These are phyloP conservation scores for Schizothorax lantsangensis DNA, from an alignment of 2,797 vertebrate species.

Conservation along the genomic window DNA sequence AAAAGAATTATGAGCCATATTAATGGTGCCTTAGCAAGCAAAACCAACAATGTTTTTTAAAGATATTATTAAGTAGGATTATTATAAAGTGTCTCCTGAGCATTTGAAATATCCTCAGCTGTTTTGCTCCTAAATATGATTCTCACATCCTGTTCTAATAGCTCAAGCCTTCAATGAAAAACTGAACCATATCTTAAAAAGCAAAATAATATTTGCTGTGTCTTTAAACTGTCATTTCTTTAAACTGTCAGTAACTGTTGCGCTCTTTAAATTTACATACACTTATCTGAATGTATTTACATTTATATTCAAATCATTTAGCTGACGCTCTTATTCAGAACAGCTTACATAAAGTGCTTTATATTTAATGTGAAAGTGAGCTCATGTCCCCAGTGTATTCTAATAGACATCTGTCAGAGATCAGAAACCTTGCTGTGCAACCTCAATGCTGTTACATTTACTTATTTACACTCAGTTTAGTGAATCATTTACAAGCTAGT, in stretches of 20 bases:
- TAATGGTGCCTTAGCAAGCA: neutral
- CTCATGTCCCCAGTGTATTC: neutral
- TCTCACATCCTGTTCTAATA: neutral
- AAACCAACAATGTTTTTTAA: neutral
- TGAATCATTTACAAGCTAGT: neutral
- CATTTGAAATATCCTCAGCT: neutral
- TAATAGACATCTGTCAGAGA: conserved; percentile 10
- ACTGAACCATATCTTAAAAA: neutral
- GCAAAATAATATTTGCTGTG: too few species aligned
- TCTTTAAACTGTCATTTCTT: neutral
- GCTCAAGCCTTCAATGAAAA: neutral
- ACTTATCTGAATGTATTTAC: neutral
- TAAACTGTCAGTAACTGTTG: neutral
- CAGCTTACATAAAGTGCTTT: conserved; percentile 25
- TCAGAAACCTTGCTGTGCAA: neutral
- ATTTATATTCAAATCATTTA: neutral
- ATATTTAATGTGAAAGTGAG: neutral
- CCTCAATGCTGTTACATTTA: neutral
- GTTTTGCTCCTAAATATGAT: neutral
- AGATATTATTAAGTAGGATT: neutral
- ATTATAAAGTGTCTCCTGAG: neutral
- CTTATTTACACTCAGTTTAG: neutral
- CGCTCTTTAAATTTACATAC: neutral
- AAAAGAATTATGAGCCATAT: neutral
- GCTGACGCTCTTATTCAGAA: neutral